Percentiles rank a stretch among this genome's conserved stretches.
These are phyloP conservation scores for Ceraclea dissimilis DNA, from an alignment of 2,888 invertebrate genomes.

Conservation along the genomic window DNA sequence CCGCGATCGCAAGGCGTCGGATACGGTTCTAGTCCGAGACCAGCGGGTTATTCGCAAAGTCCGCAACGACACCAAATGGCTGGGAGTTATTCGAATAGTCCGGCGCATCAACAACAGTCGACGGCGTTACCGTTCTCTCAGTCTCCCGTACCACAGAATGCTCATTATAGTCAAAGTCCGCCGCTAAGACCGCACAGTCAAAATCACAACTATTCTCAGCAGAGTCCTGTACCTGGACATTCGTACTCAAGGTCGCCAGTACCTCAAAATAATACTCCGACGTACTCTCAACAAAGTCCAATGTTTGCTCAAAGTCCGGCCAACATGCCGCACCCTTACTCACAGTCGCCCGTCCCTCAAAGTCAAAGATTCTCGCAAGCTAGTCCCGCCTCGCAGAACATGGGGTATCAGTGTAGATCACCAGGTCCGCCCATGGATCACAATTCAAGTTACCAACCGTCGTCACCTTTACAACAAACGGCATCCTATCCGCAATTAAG, in stretches of 20 bases:
- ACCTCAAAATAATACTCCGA: conserved; percentile 26
- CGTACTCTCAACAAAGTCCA: conserved; percentile 25
- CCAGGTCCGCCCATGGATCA: conserved; percentile 22
- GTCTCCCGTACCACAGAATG: conserved; percentile 23
- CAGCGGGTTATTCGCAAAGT: conserved; percentile 34
- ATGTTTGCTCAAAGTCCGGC: conserved; percentile 26
- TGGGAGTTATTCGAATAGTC: conserved; percentile 23
- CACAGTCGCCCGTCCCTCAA: conserved; percentile 26
- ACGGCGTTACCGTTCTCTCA: conserved; percentile 28
- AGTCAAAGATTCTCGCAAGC: conserved; percentile 28
- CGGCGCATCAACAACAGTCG: conserved; percentile 34
- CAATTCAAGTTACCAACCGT: conserved; percentile 16
- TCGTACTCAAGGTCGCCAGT: conserved; percentile 35
- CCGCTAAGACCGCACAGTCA: conserved; percentile 26
- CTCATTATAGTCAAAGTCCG: conserved; percentile 25
- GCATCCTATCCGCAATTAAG: conserved; percentile 36
- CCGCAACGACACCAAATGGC: conserved; percentile 25
- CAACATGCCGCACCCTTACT: conserved; percentile 25
- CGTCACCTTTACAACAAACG: conserved; percentile 27
- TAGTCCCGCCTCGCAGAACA: conserved; percentile 24
- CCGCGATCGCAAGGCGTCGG: conserved; percentile 33
- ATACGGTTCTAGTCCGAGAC: conserved; percentile 42
- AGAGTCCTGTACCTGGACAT: conserved; percentile 29
- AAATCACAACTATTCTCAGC: conserved; percentile 28
- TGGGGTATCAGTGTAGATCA: conserved; percentile 25